Evolutionary conservation across 2,888 invertebrate genomes (phyloP).

Genomic region (Leptopilina syphax): DNA sequence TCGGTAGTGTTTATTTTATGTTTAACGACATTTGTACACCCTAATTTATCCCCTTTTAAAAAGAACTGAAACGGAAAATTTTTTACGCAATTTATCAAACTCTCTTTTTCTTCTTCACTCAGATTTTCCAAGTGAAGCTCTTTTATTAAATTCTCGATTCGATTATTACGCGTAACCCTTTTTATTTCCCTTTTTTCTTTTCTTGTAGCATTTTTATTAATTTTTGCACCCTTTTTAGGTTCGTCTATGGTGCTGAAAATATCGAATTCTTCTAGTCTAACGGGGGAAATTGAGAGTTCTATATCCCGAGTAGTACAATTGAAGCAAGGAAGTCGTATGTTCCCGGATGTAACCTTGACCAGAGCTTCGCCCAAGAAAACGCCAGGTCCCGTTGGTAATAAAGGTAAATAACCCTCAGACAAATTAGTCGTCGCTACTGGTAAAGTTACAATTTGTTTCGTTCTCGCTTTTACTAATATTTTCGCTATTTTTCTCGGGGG

Average conservation of each 20-base stretch:
- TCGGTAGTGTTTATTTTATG: background rate
- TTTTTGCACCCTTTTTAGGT: too few relatives aligned
- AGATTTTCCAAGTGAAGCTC: background rate
- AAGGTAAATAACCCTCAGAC: background rate
- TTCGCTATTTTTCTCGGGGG: background rate
- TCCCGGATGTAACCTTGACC: background rate
- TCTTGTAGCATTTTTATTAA: too few relatives aligned
- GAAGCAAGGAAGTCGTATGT: background rate
- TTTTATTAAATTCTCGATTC: too few relatives aligned
- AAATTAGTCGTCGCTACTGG: background rate
- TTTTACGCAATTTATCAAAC: background rate
- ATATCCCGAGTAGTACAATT: background rate
- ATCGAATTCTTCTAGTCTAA: too few relatives aligned
- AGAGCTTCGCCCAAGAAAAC: background rate
- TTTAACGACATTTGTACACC: background rate
- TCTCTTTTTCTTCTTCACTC: background rate
- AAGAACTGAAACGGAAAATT: background rate
- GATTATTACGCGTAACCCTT: too few relatives aligned
- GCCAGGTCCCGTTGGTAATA: background rate
- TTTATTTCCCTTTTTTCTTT: too few relatives aligned
- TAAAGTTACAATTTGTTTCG: background rate
- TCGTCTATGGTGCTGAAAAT: too few relatives aligned
- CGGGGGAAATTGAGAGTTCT: too few relatives aligned
- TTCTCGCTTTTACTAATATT: background rate
- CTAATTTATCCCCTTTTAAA: background rate